Conservation (phyloP, 2,888 invertebrate species). For the Cephonodes hylas region DNA sequence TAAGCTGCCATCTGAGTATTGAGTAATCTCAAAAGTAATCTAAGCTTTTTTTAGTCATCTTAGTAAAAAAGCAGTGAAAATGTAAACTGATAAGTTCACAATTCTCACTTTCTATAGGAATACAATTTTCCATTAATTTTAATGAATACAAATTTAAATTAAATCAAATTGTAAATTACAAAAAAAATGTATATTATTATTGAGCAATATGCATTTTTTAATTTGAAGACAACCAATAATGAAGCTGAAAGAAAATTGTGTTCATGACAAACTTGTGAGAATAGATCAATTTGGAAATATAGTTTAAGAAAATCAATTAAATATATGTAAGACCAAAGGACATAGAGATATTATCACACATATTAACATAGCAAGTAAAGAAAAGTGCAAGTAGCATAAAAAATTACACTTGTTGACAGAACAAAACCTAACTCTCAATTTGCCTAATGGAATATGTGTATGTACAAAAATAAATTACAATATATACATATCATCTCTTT, state of each 20-base stretch:
- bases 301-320: no score
- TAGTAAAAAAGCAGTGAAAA: not conserved
- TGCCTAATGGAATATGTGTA: slow-evolving; percentile 29
- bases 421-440: slow-evolving; percentile 3
- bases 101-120: not conserved
- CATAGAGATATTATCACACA: not conserved
- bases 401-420: not conserved
- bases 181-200: not conserved
- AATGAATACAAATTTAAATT: not conserved
- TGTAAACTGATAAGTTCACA: not conserved
- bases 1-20: not conserved
- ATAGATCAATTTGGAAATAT: no score
- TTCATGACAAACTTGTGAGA: no score
- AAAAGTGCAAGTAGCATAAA: not conserved
- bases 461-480: slow-evolving; percentile 78
- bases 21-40: no score
- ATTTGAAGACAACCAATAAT: no score
- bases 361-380: not conserved
- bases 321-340: not conserved
- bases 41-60: no score
- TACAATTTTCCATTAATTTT: not conserved
- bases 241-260: no score
- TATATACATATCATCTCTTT: slow-evolving; percentile 59
- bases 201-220: not conserved
- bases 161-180: not conserved